These are phyloP conservation scores for Osmerus eperlanus DNA, from an alignment of 2,113 vertebrate genomes.

Conservation along the genomic window DNA sequence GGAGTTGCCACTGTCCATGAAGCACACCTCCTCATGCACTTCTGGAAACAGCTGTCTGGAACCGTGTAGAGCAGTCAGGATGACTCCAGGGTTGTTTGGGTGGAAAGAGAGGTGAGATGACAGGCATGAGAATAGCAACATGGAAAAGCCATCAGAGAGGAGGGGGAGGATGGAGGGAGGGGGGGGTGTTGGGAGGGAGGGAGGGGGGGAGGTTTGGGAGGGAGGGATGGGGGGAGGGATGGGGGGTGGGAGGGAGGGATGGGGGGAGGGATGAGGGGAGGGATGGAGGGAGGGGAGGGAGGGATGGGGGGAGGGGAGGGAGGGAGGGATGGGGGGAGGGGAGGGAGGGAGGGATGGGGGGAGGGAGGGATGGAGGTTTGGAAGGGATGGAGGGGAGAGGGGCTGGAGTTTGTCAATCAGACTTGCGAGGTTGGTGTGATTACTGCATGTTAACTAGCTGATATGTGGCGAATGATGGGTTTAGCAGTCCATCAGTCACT, in stretches of 20 bases:
- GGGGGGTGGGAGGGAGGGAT: background rate
- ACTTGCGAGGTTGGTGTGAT: no score
- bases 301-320: background rate
- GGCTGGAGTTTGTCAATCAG: background rate
- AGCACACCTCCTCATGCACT: no score
- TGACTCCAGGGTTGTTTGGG: constrained; percentile 30
- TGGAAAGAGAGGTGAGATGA: constrained; percentile 10
- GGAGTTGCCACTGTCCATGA: no score
- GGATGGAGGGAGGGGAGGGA: background rate
- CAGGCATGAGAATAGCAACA: constrained; percentile 32
- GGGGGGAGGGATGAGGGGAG: background rate
- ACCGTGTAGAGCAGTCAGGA: constrained; percentile 33
- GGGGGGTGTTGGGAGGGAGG: background rate
- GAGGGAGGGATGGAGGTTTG: background rate
- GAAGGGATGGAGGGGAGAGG: background rate
- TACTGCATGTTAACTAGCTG: no score
- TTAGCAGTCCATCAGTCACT: no score
- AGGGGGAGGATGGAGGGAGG: background rate
- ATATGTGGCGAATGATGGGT: no score
- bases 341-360: background rate
- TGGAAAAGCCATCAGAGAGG: constrained; percentile 46
- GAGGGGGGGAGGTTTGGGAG: background rate
- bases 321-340: background rate
- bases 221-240: background rate
- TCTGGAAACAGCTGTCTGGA: constrained; percentile 15